Evolutionary conservation across 1,140 invertebrate species (phyloP), one percentile per base, ranked within the genome.

Genomic region (Drosophila cardini): DNA sequence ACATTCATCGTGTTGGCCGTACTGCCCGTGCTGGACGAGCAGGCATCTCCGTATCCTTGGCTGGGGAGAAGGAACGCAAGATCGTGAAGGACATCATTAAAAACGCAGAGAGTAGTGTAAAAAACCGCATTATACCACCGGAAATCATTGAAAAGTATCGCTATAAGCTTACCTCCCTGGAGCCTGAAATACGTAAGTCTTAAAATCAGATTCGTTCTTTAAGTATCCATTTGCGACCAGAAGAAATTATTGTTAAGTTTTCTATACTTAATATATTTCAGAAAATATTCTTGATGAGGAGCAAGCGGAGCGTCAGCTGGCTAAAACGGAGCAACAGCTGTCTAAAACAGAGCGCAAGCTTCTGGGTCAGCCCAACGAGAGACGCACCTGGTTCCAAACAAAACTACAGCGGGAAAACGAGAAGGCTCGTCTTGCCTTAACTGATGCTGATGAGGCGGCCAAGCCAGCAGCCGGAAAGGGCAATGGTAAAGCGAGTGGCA

Each of bases 1-100:
- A 99, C 86, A 98, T 99, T 91, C 98, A 99, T 87, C 94, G 95
- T 91, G 95, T 99, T 15, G 98, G 98, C 38, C 93, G 98, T 83
- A 99, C 98, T 9, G 98, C 98, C 5, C 94, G 98, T 92, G 98
- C 98, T 18, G 98, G 98, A 3, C 94, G 96, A 11, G 95, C 95
- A 15, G 97, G 97, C 58, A 96, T 98, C 43, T 98, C 98, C 0
- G 96, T 99, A 9, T 98, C 98, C 0, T 93, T 99, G 43, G 97
- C 98, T 53, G 98, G 97, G 8, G 98, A 99, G 93, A 94, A 95
- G 60, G 98, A 99, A 92, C 94, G 98, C 10, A 95, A 94, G 80
- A 94, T 99, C 2, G 95, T 99, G 4, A 99, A 99, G 92, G 95
- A 98, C 56, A 96, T 99, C 34, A 96, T 99, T 4, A 98, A 97